Percentiles rank a stretch among this genome's conserved stretches.
phyloP scores from a whole-genome alignment of 2,113 vertebrate species.

The Gnathonemus echidnorhynchus region DNA sequence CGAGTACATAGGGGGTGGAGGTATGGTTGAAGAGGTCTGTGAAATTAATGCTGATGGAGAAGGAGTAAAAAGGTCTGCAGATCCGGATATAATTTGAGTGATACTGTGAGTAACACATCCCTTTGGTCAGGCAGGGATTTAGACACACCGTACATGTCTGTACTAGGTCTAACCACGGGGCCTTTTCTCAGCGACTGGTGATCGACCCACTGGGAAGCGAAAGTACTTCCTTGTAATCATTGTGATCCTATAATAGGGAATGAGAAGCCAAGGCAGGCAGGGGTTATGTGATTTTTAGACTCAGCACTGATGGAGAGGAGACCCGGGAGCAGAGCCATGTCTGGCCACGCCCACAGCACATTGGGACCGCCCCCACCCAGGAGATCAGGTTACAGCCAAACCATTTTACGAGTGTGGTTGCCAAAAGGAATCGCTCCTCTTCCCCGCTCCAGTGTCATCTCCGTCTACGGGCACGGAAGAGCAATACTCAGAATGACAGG shows the following conservation, averaged over 20 bases:
- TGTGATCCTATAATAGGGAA: neutral
- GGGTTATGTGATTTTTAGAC: neutral
- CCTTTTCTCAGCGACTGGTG: neutral
- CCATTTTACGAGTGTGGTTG: neutral
- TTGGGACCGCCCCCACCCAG: neutral
- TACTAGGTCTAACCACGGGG: neutral
- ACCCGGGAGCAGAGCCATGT: neutral
- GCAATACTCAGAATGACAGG: neutral
- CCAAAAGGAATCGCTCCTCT: neutral
- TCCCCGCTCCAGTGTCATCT: neutral
- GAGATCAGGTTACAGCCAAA: neutral
- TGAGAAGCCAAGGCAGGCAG: neutral
- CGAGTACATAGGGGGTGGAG: neutral
- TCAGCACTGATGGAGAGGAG: neutral
- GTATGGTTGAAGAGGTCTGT: neutral
- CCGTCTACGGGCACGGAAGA: neutral
- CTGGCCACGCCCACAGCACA: neutral
- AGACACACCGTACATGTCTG: neutral
- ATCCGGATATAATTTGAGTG: neutral
- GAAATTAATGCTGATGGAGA: neutral
- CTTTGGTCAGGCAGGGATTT: neutral
- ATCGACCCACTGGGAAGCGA: neutral
- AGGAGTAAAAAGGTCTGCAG: neutral
- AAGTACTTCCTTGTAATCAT: neutral
- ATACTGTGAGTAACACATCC: neutral